Conservation (phyloP, 2,113 vertebrate species). For the Tretioscincus oriximinensis region DNA sequence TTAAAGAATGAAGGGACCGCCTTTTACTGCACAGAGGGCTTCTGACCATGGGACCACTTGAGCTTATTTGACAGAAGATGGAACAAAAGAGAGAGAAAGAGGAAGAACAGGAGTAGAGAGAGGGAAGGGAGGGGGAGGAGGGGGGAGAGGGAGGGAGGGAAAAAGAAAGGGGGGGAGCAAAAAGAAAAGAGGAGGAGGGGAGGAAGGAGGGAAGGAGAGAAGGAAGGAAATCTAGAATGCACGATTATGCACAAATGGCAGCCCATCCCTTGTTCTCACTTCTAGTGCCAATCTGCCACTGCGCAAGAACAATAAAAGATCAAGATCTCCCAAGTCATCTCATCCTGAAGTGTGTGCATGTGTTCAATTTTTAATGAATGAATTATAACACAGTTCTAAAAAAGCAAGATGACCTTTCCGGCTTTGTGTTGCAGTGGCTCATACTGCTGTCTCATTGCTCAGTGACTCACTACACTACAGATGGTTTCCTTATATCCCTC, state of each 20-base stretch:
- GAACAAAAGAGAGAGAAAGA: no score
- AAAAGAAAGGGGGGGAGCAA: no score
- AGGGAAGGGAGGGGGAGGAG: no score
- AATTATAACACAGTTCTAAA: conserved; percentile 44
- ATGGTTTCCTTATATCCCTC: not conserved
- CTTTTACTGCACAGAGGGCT: no score
- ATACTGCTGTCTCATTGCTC: conserved; percentile 42
- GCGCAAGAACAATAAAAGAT: conserved; percentile 19
- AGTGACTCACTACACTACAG: conserved; percentile 37
- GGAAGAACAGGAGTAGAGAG: no score
- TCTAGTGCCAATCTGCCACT: not conserved
- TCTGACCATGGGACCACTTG: no score
- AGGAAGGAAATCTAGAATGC: no score
- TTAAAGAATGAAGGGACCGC: not conserved
- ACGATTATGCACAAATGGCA: not conserved
- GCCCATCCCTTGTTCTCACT: not conserved
- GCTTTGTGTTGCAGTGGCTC: conserved; percentile 10
- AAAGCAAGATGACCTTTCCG: conserved; percentile 53
- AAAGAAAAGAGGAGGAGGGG: no score
- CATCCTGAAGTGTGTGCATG: conserved; percentile 8
- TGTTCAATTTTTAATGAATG: conserved; percentile 68
- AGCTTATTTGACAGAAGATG: no score
- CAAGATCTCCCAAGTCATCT: not conserved
- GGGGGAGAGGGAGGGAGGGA: no score
- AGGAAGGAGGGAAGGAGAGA: no score